Base-by-base conservation (phyloP, 2,888 invertebrate species). In the Trichopria drosophilae region DNA sequence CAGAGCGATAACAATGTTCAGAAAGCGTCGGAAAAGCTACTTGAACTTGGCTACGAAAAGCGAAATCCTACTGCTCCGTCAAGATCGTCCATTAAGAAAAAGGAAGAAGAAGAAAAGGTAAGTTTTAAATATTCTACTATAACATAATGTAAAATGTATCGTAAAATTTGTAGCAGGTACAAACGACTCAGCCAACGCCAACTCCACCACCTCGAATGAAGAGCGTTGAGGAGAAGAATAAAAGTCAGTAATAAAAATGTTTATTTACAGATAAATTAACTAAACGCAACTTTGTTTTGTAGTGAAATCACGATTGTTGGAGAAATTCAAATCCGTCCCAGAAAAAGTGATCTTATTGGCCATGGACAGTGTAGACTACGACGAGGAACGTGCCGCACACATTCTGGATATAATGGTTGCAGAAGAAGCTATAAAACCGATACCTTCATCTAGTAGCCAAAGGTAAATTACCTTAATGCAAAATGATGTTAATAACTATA, bases 1-100 rank as follows among this genome's bases (percentile, higher is more conserved):
- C 90, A 87, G 73, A 87, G 90, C 63, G 93, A 94, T 65, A 93
- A 93, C 73, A 93, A 93, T 75, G 93, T 94, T 6, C 90, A 91
- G 72, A 89, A 86, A 63, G 89, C 93, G 1, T 88, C 92, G 7
- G 91, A 93, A 63, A 85, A 84, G 59, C 79, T 94, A 9, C 79
- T 87, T 26, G 80, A 84, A 6, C 84, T 92, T 83, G 94, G 94
- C 0, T 93, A 89, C 71, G 80, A 79, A n/a, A 90, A 88, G 69
- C 84, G 86, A 55, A 90, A 90, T 59, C 72, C 70, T 18, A 84
- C 84, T 16, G 79, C 80, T 20, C 77, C 79, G 49, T 79, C 80
- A 26, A 82, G 81, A 70, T 71, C 78, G 10, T 76, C 76, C 23
- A 75, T 78, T 55, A 75, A 50, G 78, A 78, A 49, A 73, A n/a